Base-by-base conservation (phyloP, 2,797 vertebrate species). In the Carcharodon carcharias region DNA sequence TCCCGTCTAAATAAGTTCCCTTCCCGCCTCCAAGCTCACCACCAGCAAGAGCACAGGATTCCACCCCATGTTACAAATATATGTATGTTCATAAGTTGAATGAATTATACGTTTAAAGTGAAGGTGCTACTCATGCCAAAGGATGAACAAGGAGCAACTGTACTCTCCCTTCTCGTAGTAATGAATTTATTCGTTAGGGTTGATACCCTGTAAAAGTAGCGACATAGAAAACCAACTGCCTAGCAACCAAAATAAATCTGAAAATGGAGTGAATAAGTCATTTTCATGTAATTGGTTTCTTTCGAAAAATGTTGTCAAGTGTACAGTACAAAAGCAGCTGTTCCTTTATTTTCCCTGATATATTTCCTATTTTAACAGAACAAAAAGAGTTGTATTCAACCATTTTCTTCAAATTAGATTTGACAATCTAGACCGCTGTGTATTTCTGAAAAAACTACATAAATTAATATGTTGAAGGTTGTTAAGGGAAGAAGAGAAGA, bases 261-360 rank as follows among this genome's bases (percentile, higher is more conserved):
- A 96, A 97, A 97, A 97, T 97, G 97, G 97, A 97, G 97, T 97
- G 97, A 97, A 97, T 97, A 98, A 98, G 98, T 97, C 97, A 97
- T 98, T 98, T 98, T 98, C 97, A 97, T 98, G 98, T 98, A 97
- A 98, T 98, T 98, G 98, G 98, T 98, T 98, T 98, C 97, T 97
- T 96, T 96, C 97, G 98, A 98, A 98, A 97, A 97, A 97, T 96
- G 97, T 97, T 98, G 98, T 98, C 98, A 98, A 98, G 98, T 98
- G 98, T 97, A 98, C 97, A 97, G 97, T 97, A 97, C 97, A 98
- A 98, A 98, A 98, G 97, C 97, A 97, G 97, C 97, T 98, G 97
- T 96, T 97, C 16, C 96, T 96, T 67, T 69, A 71, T 50, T 35
- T 18, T 31, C 54, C 65, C 94, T 28, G 31, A 50, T 56, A 67